These are phyloP conservation scores for Lepetodrilus schrolli DNA, from an alignment of 2,888 invertebrate species.

Conservation along the genomic window DNA sequence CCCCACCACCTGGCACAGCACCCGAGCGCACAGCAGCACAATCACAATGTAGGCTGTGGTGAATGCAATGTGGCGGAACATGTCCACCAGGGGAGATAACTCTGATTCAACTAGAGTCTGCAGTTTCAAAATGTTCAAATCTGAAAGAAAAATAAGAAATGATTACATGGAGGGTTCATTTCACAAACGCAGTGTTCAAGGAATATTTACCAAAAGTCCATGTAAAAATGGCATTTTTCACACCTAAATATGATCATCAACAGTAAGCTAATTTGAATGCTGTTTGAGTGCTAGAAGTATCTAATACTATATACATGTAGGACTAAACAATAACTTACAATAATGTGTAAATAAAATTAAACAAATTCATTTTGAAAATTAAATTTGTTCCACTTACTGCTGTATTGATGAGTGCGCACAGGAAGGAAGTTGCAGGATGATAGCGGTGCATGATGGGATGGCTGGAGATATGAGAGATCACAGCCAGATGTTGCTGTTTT, in stretches of 20 bases:
- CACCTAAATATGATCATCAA: too few relatives aligned
- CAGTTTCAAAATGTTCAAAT: conserved; percentile 36
- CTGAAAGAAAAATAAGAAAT: conserved; percentile 27
- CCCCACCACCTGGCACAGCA: conserved; percentile 59
- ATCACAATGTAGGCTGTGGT: conserved; percentile 54
- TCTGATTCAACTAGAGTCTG: conserved; percentile 35
- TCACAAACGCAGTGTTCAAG: too few relatives aligned
- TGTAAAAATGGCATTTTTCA: too few relatives aligned
- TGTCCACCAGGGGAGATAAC: conserved; percentile 54
- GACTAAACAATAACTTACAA: too few relatives aligned
- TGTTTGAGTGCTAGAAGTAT: neutral
- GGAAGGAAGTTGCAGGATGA: conserved; percentile 70
- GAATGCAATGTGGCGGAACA: conserved; percentile 52
- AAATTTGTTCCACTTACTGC: too few relatives aligned
- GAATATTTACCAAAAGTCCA: too few relatives aligned
- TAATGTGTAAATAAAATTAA: too few relatives aligned
- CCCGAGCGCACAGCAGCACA: conserved; percentile 49
- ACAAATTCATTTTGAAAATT: too few relatives aligned
- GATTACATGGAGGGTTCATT: neutral
- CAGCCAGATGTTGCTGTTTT: conserved; percentile 39
- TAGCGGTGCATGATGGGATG: conserved; percentile 48
- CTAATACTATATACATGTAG: too few relatives aligned
- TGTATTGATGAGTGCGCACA: too few relatives aligned
- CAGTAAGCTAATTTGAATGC: too few relatives aligned
- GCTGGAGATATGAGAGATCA: conserved; percentile 30